Evolutionary conservation across 1,140 invertebrate genomes (phyloP).

Genomic region (Helicoverpa zea): DNA sequence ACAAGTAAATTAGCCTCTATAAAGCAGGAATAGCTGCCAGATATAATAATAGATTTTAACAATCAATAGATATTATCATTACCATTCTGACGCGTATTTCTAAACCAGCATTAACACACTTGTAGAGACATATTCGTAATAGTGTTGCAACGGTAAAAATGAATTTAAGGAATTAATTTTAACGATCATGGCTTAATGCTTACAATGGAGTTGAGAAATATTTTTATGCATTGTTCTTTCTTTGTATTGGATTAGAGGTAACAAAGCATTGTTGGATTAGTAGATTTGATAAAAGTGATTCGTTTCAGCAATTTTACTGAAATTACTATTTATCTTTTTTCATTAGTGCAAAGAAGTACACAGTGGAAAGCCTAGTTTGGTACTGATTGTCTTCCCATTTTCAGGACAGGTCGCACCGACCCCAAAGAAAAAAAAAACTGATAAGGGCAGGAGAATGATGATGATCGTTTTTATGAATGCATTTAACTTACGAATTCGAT

Average conservation of each 20-base stretch:
- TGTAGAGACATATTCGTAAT: conserved; percentile 18
- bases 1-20: conserved; percentile 3
- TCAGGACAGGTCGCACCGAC: no score
- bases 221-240: background rate
- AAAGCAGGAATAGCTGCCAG: background rate
- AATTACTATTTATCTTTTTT: no score
- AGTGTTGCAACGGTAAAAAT: background rate
- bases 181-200: conserved; percentile 1
- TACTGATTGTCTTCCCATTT: no score
- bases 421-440: no score
- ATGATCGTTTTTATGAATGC: no score
- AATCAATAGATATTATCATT: background rate
- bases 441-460: no score
- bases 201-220: conserved; percentile 25
- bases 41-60: background rate
- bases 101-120: conserved; percentile 22
- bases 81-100: background rate
- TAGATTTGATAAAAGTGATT: no score
- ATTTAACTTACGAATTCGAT: no score
- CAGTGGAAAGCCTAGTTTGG: no score
- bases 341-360: no score
- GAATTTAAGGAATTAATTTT: conserved; percentile 17
- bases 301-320: no score
- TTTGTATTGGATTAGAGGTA: background rate
- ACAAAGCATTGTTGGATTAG: background rate